Percentiles rank a stretch among this genome's conserved stretches.
These are phyloP conservation scores for Pharmacophagus antenor DNA, from an alignment of 2,888 invertebrate genomes.

Conservation along the genomic window DNA sequence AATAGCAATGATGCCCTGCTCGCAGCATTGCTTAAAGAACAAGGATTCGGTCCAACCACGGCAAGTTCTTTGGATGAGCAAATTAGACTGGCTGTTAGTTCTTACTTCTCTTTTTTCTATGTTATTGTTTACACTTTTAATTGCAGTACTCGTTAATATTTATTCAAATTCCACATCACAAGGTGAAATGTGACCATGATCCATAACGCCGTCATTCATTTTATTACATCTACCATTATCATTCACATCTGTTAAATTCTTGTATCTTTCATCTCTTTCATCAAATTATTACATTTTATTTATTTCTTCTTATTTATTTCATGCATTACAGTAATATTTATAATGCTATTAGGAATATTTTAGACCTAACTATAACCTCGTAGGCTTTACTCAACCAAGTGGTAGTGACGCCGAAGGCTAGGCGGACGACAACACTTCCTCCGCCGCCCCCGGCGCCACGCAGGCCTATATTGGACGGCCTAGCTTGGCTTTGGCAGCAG, in stretches of 20 bases:
- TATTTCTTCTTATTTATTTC: slow-evolving; percentile 34
- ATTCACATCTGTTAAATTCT: slow-evolving; percentile 6
- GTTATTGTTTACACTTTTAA: slow-evolving; percentile 1
- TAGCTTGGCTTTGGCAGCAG: slow-evolving; percentile 81
- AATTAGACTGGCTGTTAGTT: slow-evolving; percentile 79
- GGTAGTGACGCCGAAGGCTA: slow-evolving; percentile 77
- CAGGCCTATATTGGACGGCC: slow-evolving; percentile 77
- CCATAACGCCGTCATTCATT: slow-evolving; percentile 27
- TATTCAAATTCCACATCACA: slow-evolving; percentile 12
- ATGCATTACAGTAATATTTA: slow-evolving; percentile 2
- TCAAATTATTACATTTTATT: slow-evolving; percentile 28
- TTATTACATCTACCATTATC: slow-evolving; percentile 13
- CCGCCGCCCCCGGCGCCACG: slow-evolving; percentile 67
- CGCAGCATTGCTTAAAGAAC: slow-evolving; percentile 85
- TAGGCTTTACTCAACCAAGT: slow-evolving; percentile 82
- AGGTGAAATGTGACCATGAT: slow-evolving; percentile 16
- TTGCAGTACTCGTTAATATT: slow-evolving; percentile 1
- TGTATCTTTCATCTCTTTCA: slow-evolving; percentile 22
- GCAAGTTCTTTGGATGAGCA: slow-evolving; percentile 83
- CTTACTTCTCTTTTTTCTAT: slow-evolving; percentile 30
- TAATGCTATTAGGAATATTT: slow-evolving; percentile 39
- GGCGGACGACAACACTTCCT: slow-evolving; percentile 66
- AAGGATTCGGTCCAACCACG: slow-evolving; percentile 87
- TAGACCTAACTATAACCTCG: slow-evolving; percentile 64
- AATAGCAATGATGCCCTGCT: slow-evolving; percentile 85